phyloP scores from a whole-genome alignment of 2,797 vertebrate species.

The Onychomys torridus region DNA sequence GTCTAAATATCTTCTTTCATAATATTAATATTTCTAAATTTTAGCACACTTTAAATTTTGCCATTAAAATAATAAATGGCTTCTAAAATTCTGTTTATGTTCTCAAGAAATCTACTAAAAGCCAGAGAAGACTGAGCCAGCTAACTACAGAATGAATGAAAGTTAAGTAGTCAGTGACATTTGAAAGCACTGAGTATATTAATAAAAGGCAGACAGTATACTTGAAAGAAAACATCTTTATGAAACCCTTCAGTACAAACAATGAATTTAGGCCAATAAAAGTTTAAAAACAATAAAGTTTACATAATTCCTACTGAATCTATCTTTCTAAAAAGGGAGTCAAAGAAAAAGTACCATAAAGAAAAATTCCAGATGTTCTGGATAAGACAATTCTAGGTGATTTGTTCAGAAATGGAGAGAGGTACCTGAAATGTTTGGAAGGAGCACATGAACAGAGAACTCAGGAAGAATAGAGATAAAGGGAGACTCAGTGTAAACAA shows the following conservation, averaged over 20 bases:
- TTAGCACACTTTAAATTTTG: not conserved
- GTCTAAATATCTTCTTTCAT: not conserved
- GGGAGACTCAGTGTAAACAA: not conserved
- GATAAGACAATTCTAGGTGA: not conserved
- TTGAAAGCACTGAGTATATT: not conserved
- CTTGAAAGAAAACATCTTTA: not conserved
- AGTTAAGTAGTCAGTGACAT: not conserved
- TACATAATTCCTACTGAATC: not conserved
- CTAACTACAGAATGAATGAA: not conserved
- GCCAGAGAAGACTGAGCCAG: not conserved
- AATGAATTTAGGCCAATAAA: not conserved
- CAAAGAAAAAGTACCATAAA: not conserved
- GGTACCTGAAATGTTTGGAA: not conserved
- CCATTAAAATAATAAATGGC: not conserved
- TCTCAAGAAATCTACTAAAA: not conserved
- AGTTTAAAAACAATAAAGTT: not conserved
- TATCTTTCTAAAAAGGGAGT: not conserved
- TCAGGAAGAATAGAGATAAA: not conserved
- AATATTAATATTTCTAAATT: conserved; percentile 14
- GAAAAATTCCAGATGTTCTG: not conserved
- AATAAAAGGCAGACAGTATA: conserved; percentile 10
- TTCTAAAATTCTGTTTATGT: not conserved
- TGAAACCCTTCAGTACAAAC: not conserved
- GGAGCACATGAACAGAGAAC: not conserved
- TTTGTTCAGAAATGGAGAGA: not conserved